These are phyloP conservation scores for Pecten maximus DNA, from an alignment of 2,888 invertebrate genomes.

Conservation along the genomic window DNA sequence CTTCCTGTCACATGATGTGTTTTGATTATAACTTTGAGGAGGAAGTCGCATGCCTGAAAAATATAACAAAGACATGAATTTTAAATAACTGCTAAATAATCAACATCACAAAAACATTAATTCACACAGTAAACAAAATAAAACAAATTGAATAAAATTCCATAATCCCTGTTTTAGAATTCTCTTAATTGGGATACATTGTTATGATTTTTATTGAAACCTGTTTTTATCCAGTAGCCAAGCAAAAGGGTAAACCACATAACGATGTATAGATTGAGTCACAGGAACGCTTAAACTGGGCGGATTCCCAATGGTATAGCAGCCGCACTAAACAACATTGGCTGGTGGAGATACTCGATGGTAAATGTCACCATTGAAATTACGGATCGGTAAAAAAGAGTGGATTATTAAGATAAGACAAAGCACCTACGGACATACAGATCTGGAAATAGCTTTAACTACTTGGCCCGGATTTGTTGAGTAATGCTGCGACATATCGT, in stretches of 20 bases:
- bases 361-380: constrained; percentile 35
- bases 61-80: neutral
- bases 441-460: constrained; percentile 39
- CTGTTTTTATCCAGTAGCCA: neutral
- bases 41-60: constrained; percentile 74
- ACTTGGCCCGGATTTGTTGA: constrained; percentile 20
- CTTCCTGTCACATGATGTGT: constrained; percentile 73
- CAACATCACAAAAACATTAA: too few species aligned
- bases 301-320: neutral
- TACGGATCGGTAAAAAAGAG: constrained; percentile 37
- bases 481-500: constrained; percentile 13
- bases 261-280: neutral
- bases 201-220: too few species aligned
- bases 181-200: too few species aligned
- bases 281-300: neutral
- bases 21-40: constrained; percentile 65
- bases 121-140: too few species aligned
- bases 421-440: constrained; percentile 18
- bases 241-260: neutral
- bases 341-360: constrained; percentile 35
- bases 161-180: neutral
- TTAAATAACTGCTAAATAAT: neutral
- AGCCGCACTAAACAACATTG: neutral
- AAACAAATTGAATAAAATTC: too few species aligned
- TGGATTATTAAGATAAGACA: constrained; percentile 39